These are phyloP conservation scores for Rousettus madagascariensis DNA, from an alignment of 2,797 vertebrate genomes.

Conservation along the genomic window DNA sequence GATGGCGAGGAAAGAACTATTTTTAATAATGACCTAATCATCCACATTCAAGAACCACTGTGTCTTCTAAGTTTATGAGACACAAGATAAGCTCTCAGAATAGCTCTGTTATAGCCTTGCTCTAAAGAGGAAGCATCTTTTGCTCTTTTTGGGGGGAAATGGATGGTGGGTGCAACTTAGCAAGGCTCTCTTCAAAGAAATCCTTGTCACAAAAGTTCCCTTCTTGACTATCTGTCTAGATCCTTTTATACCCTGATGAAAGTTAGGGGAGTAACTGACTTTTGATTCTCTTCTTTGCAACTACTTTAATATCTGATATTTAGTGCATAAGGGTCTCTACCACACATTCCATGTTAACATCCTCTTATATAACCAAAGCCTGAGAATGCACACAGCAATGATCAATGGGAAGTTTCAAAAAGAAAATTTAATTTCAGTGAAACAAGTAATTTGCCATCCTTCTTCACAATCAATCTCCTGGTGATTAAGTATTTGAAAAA, in stretches of 20 bases:
- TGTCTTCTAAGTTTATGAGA: background rate
- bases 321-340: background rate
- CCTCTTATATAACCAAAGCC: background rate
- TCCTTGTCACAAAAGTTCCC: background rate
- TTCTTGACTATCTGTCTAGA: background rate
- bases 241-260: background rate
- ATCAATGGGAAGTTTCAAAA: background rate
- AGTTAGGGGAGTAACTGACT: background rate
- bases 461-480: background rate
- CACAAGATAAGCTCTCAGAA: background rate
- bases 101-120: background rate
- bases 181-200: background rate
- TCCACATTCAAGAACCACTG: background rate
- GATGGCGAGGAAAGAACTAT: too few relatives aligned
- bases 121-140: background rate
- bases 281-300: background rate
- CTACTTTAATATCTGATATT: background rate
- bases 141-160: background rate
- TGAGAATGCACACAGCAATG: background rate
- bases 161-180: background rate
- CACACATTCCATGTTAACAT: background rate
- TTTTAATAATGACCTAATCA: background rate
- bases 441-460: background rate
- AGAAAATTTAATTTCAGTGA: conserved; percentile 19
- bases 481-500: background rate